phyloP scores from a whole-genome alignment of 2,797 vertebrate species.

The Falco rusticolus region DNA sequence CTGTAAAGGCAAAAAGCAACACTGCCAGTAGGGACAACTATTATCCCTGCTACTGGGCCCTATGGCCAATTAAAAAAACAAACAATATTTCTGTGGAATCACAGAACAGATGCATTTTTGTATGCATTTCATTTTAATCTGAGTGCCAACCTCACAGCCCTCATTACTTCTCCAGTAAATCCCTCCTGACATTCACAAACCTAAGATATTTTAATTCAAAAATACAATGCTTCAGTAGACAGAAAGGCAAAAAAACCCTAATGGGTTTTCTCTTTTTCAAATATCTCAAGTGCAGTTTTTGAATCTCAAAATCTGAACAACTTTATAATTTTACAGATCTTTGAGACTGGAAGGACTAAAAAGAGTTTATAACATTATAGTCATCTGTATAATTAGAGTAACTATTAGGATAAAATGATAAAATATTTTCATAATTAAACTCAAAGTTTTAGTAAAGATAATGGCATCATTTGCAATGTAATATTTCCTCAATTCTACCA shows the following conservation, averaged over 20 bases:
- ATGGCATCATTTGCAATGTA: neutral
- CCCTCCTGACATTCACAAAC: neutral
- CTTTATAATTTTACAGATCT: fast-evolving
- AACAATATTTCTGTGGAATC: neutral
- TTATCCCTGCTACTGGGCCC: neutral
- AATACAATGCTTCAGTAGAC: neutral
- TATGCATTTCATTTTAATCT: neutral
- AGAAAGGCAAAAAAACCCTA: neutral
- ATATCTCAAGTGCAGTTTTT: neutral
- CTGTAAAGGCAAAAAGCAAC: neutral
- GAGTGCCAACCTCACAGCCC: neutral
- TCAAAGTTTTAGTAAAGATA: neutral
- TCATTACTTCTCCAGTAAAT: neutral
- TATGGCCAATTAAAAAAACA: neutral
- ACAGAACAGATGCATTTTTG: neutral
- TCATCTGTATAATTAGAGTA: neutral
- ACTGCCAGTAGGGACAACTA: neutral
- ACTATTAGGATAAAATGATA: neutral
- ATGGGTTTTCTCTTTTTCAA: neutral
- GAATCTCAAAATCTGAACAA: neutral
- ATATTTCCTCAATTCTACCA: neutral
- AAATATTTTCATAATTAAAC: neutral
- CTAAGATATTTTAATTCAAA: neutral
- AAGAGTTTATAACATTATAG: neutral
- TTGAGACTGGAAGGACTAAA: neutral